These are phyloP conservation scores for Psilopogon haemacephalus DNA, from an alignment of 2,113 vertebrate genomes.

Conservation along the genomic window DNA sequence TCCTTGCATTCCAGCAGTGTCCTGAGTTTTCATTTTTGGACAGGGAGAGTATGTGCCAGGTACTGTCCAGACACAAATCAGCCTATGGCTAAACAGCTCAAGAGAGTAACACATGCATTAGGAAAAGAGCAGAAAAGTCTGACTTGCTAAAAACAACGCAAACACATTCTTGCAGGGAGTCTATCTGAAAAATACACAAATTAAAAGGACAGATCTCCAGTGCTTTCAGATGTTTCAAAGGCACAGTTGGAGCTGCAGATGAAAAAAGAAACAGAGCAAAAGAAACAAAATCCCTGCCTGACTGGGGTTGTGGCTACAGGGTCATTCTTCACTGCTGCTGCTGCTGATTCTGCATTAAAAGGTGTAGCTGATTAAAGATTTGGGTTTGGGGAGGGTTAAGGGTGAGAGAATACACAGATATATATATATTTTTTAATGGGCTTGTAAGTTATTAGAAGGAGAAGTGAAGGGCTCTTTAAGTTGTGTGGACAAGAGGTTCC, in stretches of 20 bases:
- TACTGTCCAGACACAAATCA: not conserved
- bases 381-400: constrained; percentile 42
- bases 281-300: not conserved
- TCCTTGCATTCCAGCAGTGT: not conserved
- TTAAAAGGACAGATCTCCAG: constrained; percentile 14
- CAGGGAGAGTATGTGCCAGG: not conserved
- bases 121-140: constrained; percentile 35
- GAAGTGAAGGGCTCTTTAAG: constrained; percentile 20
- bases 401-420: constrained; percentile 32
- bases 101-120: not conserved
- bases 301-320: not conserved
- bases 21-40: not conserved
- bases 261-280: not conserved
- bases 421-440: constrained; percentile 52
- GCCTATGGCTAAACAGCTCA: not conserved
- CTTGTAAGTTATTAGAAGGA: constrained; percentile 50
- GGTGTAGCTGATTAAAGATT: constrained; percentile 64
- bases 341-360: constrained; percentile 67
- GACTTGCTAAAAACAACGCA: constrained; percentile 29
- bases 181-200: constrained; percentile 10
- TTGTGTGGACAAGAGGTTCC: not conserved
- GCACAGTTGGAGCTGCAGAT: not conserved
- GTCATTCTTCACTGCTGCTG: constrained; percentile 62
- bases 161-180: constrained; percentile 9
- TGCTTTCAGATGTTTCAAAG: constrained; percentile 45